Conservation (phyloP, 2,888 invertebrate species). For the Oscheius myriophilus region DNA sequence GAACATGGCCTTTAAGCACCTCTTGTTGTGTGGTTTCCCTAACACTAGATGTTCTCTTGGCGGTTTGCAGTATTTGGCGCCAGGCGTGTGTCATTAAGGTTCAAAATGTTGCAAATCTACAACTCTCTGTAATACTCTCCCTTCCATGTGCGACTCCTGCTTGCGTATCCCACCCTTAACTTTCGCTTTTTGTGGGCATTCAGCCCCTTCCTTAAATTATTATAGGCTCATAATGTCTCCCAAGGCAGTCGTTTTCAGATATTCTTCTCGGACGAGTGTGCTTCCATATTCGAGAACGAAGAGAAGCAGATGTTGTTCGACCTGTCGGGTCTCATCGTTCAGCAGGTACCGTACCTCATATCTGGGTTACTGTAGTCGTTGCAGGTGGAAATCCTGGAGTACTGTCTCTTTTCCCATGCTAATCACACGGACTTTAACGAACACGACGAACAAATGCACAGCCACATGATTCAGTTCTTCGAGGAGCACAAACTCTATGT, state of each 20-base stretch:
- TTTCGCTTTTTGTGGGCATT: no score
- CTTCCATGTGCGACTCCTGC: no score
- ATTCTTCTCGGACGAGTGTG: conserved; percentile 58
- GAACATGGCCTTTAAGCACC: no score
- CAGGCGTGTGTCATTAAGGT: no score
- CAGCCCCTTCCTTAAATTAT: no score
- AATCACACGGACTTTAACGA: conserved; percentile 20
- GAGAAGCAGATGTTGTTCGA: conserved; percentile 47
- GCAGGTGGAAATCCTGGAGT: conserved; percentile 60
- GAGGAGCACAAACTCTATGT: conserved; percentile 52
- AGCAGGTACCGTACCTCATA: conserved; percentile 38
- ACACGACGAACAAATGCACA: conserved; percentile 48
- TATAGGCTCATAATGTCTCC: no score
- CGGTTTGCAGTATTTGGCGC: neutral
- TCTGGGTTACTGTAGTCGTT: neutral
- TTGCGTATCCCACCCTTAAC: no score
- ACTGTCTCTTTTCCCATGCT: conserved; percentile 61
- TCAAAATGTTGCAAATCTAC: no score
- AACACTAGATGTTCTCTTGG: no score
- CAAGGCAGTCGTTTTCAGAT: conserved; percentile 35
- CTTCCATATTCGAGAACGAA: conserved; percentile 48
- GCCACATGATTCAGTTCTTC: conserved; percentile 54
- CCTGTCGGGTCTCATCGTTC: conserved; percentile 52
- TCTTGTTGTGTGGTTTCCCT: no score
- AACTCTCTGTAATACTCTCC: no score